These are phyloP conservation scores for Drosophila dunni DNA, from an alignment of 1,140 invertebrate species.

Conservation along the genomic window DNA sequence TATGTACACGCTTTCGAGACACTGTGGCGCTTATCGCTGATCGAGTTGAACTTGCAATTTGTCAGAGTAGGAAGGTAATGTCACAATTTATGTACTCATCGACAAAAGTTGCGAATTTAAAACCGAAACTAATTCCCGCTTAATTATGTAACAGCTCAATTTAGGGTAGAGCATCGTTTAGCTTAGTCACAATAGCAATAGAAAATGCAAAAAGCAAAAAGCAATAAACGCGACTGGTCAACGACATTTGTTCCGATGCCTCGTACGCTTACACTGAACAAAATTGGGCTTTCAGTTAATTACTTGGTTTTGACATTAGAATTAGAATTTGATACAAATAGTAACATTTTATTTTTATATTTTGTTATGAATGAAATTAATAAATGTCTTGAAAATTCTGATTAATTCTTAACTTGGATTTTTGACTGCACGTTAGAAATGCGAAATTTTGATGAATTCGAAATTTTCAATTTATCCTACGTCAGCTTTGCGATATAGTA, in stretches of 20 bases:
- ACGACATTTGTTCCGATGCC: background rate
- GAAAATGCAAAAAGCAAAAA: background rate
- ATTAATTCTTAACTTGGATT: too few species aligned
- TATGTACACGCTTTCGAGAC: background rate
- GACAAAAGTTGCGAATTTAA: slow-evolving; percentile 35
- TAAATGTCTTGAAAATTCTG: too few species aligned
- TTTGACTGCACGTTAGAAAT: too few species aligned
- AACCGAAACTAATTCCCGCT: slow-evolving; percentile 25
- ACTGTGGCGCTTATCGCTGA: background rate
- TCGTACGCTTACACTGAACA: background rate
- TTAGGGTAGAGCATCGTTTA: slow-evolving; percentile 15
- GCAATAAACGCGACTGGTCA: background rate
- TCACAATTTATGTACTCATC: slow-evolving; percentile 34
- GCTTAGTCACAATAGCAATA: slow-evolving; percentile 5
- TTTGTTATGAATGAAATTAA: too few species aligned
- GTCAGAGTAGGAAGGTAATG: slow-evolving; percentile 13
- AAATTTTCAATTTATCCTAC: too few species aligned
- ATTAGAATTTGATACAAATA: too few species aligned
- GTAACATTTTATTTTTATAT: too few species aligned
- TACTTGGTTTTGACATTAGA: too few species aligned
- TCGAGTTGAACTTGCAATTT: background rate
- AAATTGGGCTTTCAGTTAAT: too few species aligned
- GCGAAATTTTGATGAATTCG: too few species aligned
- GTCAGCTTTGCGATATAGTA: too few species aligned
- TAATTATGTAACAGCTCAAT: slow-evolving; percentile 33